Base-by-base conservation (phyloP, 1,140 invertebrate genomes). In the Holotrichia oblita region DNA sequence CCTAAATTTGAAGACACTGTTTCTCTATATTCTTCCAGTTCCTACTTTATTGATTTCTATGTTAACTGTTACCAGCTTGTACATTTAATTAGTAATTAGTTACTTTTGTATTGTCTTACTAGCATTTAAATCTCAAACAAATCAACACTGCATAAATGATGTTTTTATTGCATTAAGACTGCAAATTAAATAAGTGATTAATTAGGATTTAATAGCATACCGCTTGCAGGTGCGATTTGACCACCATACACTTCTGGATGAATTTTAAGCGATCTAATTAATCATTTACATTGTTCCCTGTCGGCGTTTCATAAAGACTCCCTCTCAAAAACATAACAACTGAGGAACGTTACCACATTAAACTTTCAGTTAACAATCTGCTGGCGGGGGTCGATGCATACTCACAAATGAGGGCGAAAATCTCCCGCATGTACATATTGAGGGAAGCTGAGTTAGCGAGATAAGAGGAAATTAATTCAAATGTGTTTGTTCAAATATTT, bases 381-480 rank as follows among this genome's bases (percentile, higher is more conserved):
- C 61, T 72, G 12, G 41, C 61, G 17, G 42, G 61, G 77, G 77
- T 61, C 40, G 77, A 34, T 42, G 34, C 40, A 69, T 77, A 77
- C 42, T 77, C 77, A 41, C 77, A 77, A 77, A 77, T 77, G 72
- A 72, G 59, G 75, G 34, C 12, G n/a, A 17, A 42, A 77, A 77
- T 61, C 3, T 40, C 27, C 27, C n/a, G 41, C 55, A 77, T 44
- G 40, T 42, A 42, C 64, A 69, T 17, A 22, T 34, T 34, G 27
- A 34, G 40, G 64, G 77, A 59, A 27, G 27, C 61, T 69, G 61
- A 14, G 48, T 55, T 55, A 55, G 14, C 48, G 7, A 14, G 48
- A 55, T 55, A 55, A 55, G 48, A 55, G 48, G 48, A 17, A 55
- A 17, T 17, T 17, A n/a, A 55, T 55, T 55, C 48, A 55, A 55